These are phyloP conservation scores for Encarsia formosa DNA, from an alignment of 2,888 invertebrate genomes.

Conservation along the genomic window DNA sequence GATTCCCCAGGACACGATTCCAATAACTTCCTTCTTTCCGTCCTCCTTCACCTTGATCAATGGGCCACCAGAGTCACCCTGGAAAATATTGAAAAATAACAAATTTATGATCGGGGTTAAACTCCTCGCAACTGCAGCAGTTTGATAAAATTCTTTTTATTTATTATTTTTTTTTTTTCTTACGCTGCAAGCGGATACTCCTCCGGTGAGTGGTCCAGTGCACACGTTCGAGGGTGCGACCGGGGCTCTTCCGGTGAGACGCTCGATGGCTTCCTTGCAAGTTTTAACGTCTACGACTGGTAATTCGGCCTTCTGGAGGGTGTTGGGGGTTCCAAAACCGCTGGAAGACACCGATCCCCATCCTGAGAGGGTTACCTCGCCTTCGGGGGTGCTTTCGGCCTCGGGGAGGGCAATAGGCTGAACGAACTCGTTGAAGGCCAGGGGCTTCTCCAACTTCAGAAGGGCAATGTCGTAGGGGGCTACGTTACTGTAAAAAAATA, in stretches of 20 bases:
- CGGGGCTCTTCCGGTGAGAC: constrained; percentile 32
- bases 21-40: constrained; percentile 61
- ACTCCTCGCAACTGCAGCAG: too few relatives aligned
- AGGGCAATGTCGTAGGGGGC: constrained; percentile 56
- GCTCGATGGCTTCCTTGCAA: constrained; percentile 35
- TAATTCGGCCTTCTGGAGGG: constrained; percentile 40
- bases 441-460: constrained; percentile 45
- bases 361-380: constrained; percentile 49
- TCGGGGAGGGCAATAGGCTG: constrained; percentile 47
- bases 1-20: constrained; percentile 56
- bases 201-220: constrained; percentile 34
- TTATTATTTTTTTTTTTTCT: too few relatives aligned
- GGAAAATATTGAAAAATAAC: constrained; percentile 27
- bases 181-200: constrained; percentile 36
- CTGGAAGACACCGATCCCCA: constrained; percentile 50
- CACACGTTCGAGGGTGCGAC: constrained; percentile 37
- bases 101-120: too few relatives aligned
- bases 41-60: constrained; percentile 54
- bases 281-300: constrained; percentile 36
- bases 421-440: constrained; percentile 43
- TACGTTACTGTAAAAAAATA: constrained; percentile 39
- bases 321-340: constrained; percentile 32
- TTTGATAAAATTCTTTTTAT: too few relatives aligned
- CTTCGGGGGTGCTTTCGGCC: constrained; percentile 33
- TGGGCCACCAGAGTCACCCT: constrained; percentile 59